Conservation (phyloP, 2,113 vertebrate genomes). For the Megaleporinus macrocephalus region DNA sequence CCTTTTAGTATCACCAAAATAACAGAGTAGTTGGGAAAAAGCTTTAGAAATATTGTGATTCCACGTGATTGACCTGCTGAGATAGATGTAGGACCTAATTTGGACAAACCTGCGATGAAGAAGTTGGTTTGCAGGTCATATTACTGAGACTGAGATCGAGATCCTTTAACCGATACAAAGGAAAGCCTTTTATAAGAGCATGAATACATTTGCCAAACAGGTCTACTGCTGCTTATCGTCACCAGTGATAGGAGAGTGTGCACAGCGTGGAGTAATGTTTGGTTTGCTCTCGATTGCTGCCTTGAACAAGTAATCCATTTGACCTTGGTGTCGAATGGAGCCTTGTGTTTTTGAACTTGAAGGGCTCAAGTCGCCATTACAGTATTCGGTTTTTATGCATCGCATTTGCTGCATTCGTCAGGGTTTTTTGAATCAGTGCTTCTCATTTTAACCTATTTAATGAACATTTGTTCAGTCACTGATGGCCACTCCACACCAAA, state of each 20-base stretch:
- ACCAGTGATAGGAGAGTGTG: slow-evolving; percentile 37
- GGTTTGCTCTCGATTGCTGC: slow-evolving; percentile 57
- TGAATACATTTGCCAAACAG: slow-evolving; percentile 55
- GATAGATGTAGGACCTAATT: background rate
- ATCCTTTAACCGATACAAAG: background rate
- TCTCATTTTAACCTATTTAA: background rate
- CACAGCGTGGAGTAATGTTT: slow-evolving; percentile 57
- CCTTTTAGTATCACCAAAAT: background rate
- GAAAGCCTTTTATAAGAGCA: slow-evolving; percentile 9
- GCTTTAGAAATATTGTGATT: background rate
- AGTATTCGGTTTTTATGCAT: slow-evolving; percentile 20
- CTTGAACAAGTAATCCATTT: slow-evolving; percentile 55
- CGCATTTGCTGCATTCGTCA: slow-evolving; percentile 12
- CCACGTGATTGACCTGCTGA: background rate
- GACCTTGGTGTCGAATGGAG: slow-evolving; percentile 57
- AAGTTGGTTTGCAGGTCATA: background rate
- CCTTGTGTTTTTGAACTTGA: slow-evolving; percentile 48
- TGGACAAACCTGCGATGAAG: background rate
- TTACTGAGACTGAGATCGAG: background rate
- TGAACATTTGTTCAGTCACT: background rate
- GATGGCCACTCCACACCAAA: background rate
- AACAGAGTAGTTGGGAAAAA: background rate
- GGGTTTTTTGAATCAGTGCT: slow-evolving; percentile 1
- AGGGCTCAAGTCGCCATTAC: slow-evolving; percentile 23
- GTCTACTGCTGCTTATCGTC: slow-evolving; percentile 53